Base-by-base conservation (phyloP, 2,888 invertebrate species). In the Tholera decimalis region DNA sequence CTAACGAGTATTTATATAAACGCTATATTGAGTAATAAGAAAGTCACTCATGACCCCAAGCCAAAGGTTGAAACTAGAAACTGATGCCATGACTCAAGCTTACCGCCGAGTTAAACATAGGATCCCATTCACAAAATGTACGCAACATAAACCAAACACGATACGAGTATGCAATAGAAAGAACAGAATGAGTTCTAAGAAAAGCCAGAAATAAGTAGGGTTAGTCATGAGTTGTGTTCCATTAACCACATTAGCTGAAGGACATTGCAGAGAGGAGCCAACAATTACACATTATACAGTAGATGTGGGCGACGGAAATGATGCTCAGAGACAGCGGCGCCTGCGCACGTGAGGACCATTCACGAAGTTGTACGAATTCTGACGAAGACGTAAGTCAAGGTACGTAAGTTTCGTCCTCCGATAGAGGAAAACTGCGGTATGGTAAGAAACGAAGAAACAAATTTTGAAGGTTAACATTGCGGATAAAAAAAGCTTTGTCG, bases 221-320 rank as follows among this genome's bases (percentile, higher is more conserved):
- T 82, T 73, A 80, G 74, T 73, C 67, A 72, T 50, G 59, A 70
- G 56, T 65, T 46, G 46, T 79, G 64, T 50, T 63, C 84, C 83
- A 79, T 80, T 89, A 87, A 87, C 84, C 83, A 75, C 83, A 88
- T 89, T 88, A 89, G 82, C 81, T 78, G 82, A 79, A 82, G 83
- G 84, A 83, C 80, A 84, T 80, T 84, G 81, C 83, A 87, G 80
- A 82, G 80, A 83, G 79, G 78, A 80, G 69, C 73, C 81, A 88
- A 85, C 84, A 85, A 87, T 87, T 87, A 84, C 77, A 72, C 58
- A 78, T 77, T 83, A 71, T 77, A 72, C 67, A 68, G 80, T 77
- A 61, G 62, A 83, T 80, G 87, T 87, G 86, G 85, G 83, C 85
- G 83, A 83, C 84, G 88, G 88, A 89, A 86, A 84, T 77, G 56